phyloP scores from a whole-genome alignment of 1,140 invertebrate genomes.

The Kradibia gibbosae region DNA sequence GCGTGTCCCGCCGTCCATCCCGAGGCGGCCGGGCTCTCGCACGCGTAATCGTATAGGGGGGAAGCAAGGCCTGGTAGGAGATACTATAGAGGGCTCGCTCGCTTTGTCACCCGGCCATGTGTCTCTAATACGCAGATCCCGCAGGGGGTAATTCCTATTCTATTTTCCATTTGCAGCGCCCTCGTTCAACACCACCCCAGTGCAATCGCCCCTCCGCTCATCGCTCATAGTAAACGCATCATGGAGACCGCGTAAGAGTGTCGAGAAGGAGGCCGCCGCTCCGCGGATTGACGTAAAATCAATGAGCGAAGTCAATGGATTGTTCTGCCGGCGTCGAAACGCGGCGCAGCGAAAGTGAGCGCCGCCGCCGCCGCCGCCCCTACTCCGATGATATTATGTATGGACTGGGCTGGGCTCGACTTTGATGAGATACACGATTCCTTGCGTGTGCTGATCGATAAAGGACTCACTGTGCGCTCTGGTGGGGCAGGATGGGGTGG shows the following conservation, averaged over 20 bases:
- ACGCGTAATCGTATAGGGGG: constrained; percentile 71
- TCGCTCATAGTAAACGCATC: constrained; percentile 73
- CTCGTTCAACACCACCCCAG: constrained; percentile 60
- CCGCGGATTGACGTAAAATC: constrained; percentile 73
- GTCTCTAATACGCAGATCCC: constrained; percentile 70
- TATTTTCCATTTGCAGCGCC: constrained; percentile 64
- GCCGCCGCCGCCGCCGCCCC: not conserved
- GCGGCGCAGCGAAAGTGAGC: not conserved
- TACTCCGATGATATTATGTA: too few species aligned
- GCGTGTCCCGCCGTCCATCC: not conserved
- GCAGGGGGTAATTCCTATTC: constrained; percentile 73
- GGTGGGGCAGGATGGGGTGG: too few species aligned
- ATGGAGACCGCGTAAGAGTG: constrained; percentile 68
- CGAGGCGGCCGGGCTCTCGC: constrained; percentile 54
- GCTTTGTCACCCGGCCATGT: constrained; percentile 71
- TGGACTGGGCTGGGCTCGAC: too few species aligned
- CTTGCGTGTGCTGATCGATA: too few species aligned
- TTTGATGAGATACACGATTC: too few species aligned
- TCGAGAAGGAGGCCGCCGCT: constrained; percentile 31
- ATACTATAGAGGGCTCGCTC: constrained; percentile 62
- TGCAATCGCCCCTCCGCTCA: constrained; percentile 61
- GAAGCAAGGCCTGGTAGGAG: constrained; percentile 51
- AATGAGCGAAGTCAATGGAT: constrained; percentile 73
- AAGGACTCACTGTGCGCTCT: too few species aligned
- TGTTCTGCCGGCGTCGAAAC: constrained; percentile 48